Base-by-base conservation (phyloP, 2,797 vertebrate species). In the Myiotriccus ornatus region DNA sequence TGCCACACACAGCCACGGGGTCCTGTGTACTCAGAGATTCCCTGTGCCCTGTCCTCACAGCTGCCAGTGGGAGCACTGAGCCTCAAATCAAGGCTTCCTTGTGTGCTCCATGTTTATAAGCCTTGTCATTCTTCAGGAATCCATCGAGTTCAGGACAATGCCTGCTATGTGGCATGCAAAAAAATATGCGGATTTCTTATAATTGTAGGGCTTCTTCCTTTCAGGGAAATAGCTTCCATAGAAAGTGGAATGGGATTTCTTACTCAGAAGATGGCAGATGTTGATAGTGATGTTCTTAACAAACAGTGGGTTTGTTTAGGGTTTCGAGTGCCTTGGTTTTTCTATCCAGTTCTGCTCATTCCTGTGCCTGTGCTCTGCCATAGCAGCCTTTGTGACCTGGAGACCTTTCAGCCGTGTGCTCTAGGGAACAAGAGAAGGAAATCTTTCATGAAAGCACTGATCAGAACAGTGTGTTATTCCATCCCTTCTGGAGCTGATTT, bases 231-330 rank as follows among this genome's bases (percentile, higher is more conserved):
- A 46, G 11, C 95, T 96, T 76, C 97, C 95, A 34, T 84, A 95
- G 90, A 96, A 97, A 34, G 75, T 93, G 52, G 94, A 25, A 35
- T 95, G 95, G 50, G 97, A 95, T 89, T 97, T 96, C 84, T 96
- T 91, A 87, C 92, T 92, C 84, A 70, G 76, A 80, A 95, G 90
- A 93, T 96, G 95, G 87, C 95, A 95, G 24, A 76, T 79, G 49
- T 97, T 87, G n/a, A 95, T 89, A 82, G 20, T 62, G 22, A 93
- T 94, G 27, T 76, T 95, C 81, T 90, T 35, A 71, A 71, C 28
- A 52, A 64, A 39, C 39, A 46, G n/a, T 24, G 46, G 18, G 5
- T 78, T 84, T 94, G 25, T 82, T 90, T 43, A 79, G 37, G 57
- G 56, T 92, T 91, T 97, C 75, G 87, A 7, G 69, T 67, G 39